Evolutionary conservation across 2,797 vertebrate species (phyloP), one percentile per base, ranked within the genome.

Genomic region (Argyrosomus regius): DNA sequence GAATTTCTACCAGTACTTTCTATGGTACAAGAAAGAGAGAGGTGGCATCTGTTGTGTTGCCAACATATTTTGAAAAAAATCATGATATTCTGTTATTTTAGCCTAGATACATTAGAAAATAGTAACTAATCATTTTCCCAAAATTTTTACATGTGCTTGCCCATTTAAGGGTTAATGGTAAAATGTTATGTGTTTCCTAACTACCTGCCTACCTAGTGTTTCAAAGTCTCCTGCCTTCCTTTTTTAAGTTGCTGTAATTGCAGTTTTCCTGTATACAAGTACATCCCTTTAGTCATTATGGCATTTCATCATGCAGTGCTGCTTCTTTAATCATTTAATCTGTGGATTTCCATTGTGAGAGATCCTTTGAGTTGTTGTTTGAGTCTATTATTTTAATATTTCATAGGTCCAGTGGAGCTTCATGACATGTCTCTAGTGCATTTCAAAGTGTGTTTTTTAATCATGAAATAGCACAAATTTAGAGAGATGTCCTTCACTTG

Each of bases 321-420:
- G 70, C 49, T 53, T 43, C 63, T 68, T 67, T 53, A 1, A 69
- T 12, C 49, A 28, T 56, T 70, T 78, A 52, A 78, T 82, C 65
- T 58, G 31, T 18, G n/a, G 16, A 54, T 53, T 26, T 45, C 64
- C 16, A 43, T 24, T 73, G 59, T 68, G 57, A 56, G 7, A 16
- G 28, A 59, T 64, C 67, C 53, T 72, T 63, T 83, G 70, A 80
- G 68, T 68, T 31, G 22, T 28, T 81, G 70, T 72, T 73, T 48
- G 20, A 53, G 20, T 20, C 48, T 66, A 43, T 82, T 74, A 76
- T 72, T 31, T 39, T 24, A 54, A 75, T 28, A 61, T 77, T 59
- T 69, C 66, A 72, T 57, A 61, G 50, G 41, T 60, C 35, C 16
- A 4, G 4, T 17, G 48, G 64, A 45, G 70, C 53, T 69, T 72